Evolutionary conservation across 2,113 vertebrate genomes (phyloP), one percentile per base, ranked within the genome.

Genomic region (Corythoichthys haematopterus): DNA sequence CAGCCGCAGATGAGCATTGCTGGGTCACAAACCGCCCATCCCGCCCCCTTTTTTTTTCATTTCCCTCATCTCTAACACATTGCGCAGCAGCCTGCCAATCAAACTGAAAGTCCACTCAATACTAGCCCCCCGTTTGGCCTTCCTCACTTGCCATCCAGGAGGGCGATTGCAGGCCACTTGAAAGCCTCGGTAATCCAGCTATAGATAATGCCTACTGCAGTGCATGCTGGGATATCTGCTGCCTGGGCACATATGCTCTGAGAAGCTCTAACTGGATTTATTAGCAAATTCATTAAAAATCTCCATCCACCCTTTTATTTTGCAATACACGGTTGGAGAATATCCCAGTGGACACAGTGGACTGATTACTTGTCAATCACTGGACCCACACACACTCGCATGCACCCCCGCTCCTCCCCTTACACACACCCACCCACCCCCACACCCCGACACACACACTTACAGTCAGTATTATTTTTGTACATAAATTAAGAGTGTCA

Each of bases 71-170:
- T 40, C 74, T 80, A 81, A 38, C 38, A 35, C 50, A 7, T 64
- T 61, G 70, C 62, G 74, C 80, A 20, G 68, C 57, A 66, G n/a
- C 58, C 20, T 74, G 78, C 71, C 82, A 85, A 82, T 88, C 84
- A 84, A 57, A 11, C 40, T 72, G 64, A 64, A 70, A 72, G 68
- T 75, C 74, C 60, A 72, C 84, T 88, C 83, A 75, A 84, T 79
- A 43, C 40, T 43, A 80, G 63, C 75, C 74, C 43, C 74, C 78
- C 69, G 64, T 72, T 79, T 66, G 77, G 65, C 69, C 66, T 73
- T 35, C 57, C 68, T 66, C 68, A 74, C 71, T 69, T 58, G 65
- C 68, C 53, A 8, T 77, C 64, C 77, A 61, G 74, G 71, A 75
- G 73, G 77, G 73, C 68, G 70, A 84, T 84, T 80, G 74, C 75